Conservation (phyloP, 2,113 vertebrate species). For the Nansenia antarctica region DNA sequence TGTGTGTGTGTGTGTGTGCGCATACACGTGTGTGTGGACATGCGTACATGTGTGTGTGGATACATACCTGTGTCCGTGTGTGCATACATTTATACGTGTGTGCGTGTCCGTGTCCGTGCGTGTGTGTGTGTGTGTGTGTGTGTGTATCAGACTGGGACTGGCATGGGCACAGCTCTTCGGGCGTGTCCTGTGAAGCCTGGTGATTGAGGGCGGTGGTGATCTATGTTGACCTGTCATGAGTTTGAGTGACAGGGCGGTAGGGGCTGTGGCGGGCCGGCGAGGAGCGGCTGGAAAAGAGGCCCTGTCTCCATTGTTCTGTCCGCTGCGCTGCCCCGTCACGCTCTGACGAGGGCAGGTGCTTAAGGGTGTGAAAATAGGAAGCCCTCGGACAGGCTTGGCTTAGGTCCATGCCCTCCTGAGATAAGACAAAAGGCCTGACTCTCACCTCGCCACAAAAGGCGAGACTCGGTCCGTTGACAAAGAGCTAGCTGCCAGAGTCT, state of each 20-base stretch:
- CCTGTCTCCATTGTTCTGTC: slow-evolving; percentile 68
- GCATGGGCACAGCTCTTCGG: slow-evolving; percentile 46
- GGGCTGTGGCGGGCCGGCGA: slow-evolving; percentile 33
- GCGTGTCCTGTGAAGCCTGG: slow-evolving; percentile 39
- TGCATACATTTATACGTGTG: too few species aligned
- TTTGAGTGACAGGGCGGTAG: slow-evolving; percentile 65
- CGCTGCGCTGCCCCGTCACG: slow-evolving; percentile 56
- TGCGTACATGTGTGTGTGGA: background rate
- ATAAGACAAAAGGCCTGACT: slow-evolving; percentile 72
- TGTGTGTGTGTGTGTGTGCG: too few species aligned
- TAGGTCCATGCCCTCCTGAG: slow-evolving; percentile 71
- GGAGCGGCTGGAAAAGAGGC: slow-evolving; percentile 58
- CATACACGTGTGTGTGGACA: too few species aligned
- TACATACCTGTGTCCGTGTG: background rate
- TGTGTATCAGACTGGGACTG: slow-evolving; percentile 14
- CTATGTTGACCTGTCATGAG: slow-evolving; percentile 57
- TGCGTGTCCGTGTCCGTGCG: background rate
- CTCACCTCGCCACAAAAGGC: slow-evolving; percentile 53
- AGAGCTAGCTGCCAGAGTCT: slow-evolving; percentile 37
- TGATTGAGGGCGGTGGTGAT: slow-evolving; percentile 21
- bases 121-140: background rate
- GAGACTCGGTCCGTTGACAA: slow-evolving; percentile 51
- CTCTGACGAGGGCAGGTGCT: slow-evolving; percentile 72
- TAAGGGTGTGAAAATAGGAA: slow-evolving; percentile 78
- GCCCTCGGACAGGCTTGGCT: slow-evolving; percentile 69